Evolutionary conservation across 2,888 invertebrate genomes (phyloP).

Genomic region (Minunthozetes semirufus): DNA sequence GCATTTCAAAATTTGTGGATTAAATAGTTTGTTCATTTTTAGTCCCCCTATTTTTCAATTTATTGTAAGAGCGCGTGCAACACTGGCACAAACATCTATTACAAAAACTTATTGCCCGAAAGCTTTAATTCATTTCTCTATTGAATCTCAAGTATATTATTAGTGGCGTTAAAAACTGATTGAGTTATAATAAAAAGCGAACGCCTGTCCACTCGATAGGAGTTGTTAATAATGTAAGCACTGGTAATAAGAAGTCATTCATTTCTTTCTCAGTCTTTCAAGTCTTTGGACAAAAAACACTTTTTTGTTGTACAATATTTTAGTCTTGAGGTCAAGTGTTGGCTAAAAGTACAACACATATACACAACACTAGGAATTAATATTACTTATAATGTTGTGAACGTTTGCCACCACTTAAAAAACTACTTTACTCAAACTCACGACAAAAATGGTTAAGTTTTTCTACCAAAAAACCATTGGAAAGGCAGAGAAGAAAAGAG

Average conservation of each 20-base stretch:
- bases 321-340: not conserved
- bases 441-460: not conserved
- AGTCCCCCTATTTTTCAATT: not conserved
- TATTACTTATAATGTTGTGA: not conserved
- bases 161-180: not conserved
- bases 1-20: too few relatives aligned
- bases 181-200: constrained; percentile 18
- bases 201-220: constrained; percentile 5
- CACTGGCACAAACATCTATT: not conserved
- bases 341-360: not conserved
- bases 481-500: not conserved
- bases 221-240: not conserved
- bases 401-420: not conserved
- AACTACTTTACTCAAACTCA: not conserved
- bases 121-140: not conserved
- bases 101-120: not conserved
- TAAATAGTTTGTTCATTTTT: too few relatives aligned
- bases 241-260: not conserved
- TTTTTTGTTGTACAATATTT: constrained; percentile 13
- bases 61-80: not conserved
- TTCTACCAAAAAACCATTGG: not conserved
- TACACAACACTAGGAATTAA: not conserved
- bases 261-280: constrained; percentile 1
- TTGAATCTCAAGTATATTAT: not conserved
- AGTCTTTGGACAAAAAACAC: not conserved